phyloP scores from a whole-genome alignment of 2,888 invertebrate species.

The Chrysodeixis includens region DNA sequence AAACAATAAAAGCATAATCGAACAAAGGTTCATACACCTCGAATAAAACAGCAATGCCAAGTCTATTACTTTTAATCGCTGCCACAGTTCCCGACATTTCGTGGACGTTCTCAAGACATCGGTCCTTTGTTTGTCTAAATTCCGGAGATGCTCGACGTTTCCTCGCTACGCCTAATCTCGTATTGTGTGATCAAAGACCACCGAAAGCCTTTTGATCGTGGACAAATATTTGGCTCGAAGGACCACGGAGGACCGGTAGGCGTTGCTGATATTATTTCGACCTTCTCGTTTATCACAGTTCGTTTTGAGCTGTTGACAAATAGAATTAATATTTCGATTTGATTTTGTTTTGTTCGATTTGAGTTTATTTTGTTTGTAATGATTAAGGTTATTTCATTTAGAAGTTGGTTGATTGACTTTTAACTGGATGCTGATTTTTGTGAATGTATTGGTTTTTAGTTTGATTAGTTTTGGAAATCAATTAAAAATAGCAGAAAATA shows the following conservation, averaged over 20 bases:
- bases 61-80: slow-evolving; percentile 5
- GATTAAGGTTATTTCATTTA: neutral
- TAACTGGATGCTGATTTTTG: neutral
- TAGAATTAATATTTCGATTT: slow-evolving; percentile 16
- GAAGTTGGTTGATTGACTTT: neutral
- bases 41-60: neutral
- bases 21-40: neutral
- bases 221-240: slow-evolving; percentile 39
- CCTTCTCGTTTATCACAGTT: slow-evolving; percentile 10
- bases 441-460: neutral
- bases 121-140: slow-evolving; percentile 49
- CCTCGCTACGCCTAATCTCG: slow-evolving; percentile 42
- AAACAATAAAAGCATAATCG: neutral
- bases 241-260: slow-evolving; percentile 12
- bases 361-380: slow-evolving; percentile 3
- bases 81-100: slow-evolving; percentile 9
- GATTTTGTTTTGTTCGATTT: slow-evolving; percentile 3
- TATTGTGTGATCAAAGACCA: slow-evolving; percentile 41
- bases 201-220: slow-evolving; percentile 43
- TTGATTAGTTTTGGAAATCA: neutral
- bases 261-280: slow-evolving; percentile 11
- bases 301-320: slow-evolving; percentile 17
- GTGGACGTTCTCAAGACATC: slow-evolving; percentile 18
- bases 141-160: slow-evolving; percentile 44
- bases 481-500: no score